These are phyloP conservation scores for Turdus rufiventris DNA, from an alignment of 2,113 vertebrate genomes.

Conservation along the genomic window DNA sequence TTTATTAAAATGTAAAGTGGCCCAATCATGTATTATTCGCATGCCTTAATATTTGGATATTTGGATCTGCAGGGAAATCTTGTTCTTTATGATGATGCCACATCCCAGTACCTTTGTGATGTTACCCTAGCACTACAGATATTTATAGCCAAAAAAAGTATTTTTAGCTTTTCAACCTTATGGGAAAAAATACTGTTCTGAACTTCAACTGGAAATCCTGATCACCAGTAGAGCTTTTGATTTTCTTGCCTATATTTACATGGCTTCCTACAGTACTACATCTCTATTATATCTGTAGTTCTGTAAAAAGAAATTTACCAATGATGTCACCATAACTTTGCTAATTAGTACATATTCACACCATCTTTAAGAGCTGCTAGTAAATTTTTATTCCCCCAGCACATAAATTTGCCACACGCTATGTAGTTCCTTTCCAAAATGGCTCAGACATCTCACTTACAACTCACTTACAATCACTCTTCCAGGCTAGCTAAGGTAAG, in stretches of 20 bases:
- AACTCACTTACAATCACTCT: not conserved
- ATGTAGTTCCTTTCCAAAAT: conserved; percentile 16
- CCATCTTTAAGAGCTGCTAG: not conserved
- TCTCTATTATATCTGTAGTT: not conserved
- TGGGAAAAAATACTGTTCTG: not conserved
- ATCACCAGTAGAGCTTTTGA: not conserved
- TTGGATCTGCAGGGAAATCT: not conserved
- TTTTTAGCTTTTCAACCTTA: not conserved
- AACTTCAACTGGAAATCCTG: not conserved
- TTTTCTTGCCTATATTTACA: not conserved
- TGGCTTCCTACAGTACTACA: not conserved
- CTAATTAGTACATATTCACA: conserved; percentile 8
- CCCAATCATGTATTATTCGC: not conserved
- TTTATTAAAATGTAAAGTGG: not conserved
- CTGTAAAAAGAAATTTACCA: not conserved
- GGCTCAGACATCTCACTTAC: not conserved
- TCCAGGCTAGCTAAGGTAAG: conserved; percentile 38
- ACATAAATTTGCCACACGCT: conserved; percentile 5
- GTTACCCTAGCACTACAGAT: not conserved
- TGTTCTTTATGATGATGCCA: not conserved
- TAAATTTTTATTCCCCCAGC: conserved; percentile 39
- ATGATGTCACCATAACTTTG: not conserved
- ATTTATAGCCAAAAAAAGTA: not conserved
- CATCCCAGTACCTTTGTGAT: not conserved
- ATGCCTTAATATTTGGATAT: not conserved